phyloP scores from a whole-genome alignment of 2,888 invertebrate genomes.

The Flabesymbios commensalis region DNA sequence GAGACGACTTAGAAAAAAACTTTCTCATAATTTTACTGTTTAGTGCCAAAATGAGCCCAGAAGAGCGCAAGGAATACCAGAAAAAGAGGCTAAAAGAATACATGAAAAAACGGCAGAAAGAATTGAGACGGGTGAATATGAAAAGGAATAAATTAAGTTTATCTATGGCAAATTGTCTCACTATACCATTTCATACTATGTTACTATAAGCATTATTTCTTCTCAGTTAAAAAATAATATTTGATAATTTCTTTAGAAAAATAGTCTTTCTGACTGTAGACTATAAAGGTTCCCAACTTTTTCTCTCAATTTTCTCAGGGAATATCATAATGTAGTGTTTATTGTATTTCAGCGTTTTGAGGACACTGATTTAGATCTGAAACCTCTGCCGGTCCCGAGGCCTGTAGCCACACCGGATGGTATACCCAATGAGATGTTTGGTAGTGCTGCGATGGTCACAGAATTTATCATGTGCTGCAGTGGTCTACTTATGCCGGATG shows the following conservation, averaged over 20 bases:
- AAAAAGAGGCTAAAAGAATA: too few species aligned
- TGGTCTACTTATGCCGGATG: conserved; percentile 57
- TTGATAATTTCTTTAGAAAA: background rate
- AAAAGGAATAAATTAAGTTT: too few species aligned
- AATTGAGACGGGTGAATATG: conserved; percentile 21
- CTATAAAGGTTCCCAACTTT: background rate
- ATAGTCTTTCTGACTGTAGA: background rate
- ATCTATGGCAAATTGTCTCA: too few species aligned
- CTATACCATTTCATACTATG: too few species aligned
- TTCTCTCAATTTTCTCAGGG: background rate
- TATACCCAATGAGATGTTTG: conserved; percentile 59
- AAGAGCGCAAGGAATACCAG: too few species aligned
- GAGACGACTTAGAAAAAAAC: too few species aligned
- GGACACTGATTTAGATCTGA: conserved; percentile 47
- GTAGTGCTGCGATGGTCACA: conserved; percentile 61
- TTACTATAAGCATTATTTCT: too few species aligned
- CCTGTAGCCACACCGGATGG: conserved; percentile 57
- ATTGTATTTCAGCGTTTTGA: conserved; percentile 42
- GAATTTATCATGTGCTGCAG: conserved; percentile 60
- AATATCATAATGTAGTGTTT: background rate
- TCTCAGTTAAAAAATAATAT: too few species aligned
- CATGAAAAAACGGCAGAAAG: conserved; percentile 41
- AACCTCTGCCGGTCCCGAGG: conserved; percentile 50
- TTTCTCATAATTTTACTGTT: conserved; percentile 7
- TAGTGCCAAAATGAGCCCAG: conserved; percentile 52